Conservation (phyloP, 2,797 vertebrate species). For the Naso thynnoides region DNA sequence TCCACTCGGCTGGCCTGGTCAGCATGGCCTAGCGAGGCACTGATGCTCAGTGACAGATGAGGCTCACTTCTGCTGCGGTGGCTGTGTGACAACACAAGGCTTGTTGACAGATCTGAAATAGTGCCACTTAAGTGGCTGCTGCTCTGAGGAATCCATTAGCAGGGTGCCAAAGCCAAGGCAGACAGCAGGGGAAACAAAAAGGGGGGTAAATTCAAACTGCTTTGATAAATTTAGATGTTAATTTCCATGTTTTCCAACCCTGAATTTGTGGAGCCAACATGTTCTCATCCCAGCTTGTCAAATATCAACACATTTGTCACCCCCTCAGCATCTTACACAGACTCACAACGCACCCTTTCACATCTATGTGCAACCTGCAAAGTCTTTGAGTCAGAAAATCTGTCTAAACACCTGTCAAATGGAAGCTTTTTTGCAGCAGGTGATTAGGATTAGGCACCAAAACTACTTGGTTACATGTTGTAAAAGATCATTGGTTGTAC, state of each 20-base stretch:
- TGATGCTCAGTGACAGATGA: conserved; percentile 76
- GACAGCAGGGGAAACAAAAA: conserved; percentile 18
- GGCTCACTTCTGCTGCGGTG: conserved; percentile 56
- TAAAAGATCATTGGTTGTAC: too few species aligned
- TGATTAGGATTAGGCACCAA: too few species aligned
- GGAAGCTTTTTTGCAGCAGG: too few species aligned
- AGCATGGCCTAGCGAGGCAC: conserved; percentile 45
- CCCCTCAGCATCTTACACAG: too few species aligned
- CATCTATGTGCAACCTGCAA: too few species aligned
- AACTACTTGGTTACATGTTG: neutral
- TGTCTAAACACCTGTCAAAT: too few species aligned
- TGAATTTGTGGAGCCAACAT: conserved; percentile 14
- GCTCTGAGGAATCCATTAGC: conserved; percentile 67
- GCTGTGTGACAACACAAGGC: conserved; percentile 66
- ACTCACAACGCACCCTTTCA: too few species aligned
- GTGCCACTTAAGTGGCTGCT: conserved; percentile 67
- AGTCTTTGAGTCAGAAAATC: too few species aligned
- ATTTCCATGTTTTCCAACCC: conserved; percentile 57
- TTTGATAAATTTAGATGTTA: conserved; percentile 56
- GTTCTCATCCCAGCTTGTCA: too few species aligned
- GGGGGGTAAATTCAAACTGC: conserved; percentile 22
- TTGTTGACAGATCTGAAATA: conserved; percentile 73
- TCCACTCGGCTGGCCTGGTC: conserved; percentile 63
- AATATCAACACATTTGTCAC: too few species aligned
- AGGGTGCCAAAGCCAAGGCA: conserved; percentile 45